Conservation (phyloP, 2,888 invertebrate genomes). For the Limnephilus rhombicus region DNA sequence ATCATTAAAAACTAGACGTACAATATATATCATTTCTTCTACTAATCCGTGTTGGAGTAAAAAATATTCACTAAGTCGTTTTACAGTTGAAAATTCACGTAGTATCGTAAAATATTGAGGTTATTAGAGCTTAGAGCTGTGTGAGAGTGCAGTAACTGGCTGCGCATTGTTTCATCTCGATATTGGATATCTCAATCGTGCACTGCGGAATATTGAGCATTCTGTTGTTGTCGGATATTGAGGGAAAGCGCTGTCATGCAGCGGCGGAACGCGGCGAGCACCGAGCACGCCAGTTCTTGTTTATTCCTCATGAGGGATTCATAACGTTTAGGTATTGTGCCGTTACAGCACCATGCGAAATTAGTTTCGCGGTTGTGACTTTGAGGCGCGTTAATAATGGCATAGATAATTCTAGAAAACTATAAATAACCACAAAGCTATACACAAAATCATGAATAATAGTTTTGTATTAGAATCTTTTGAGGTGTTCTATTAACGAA, state of each 20-base stretch:
- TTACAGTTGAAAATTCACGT: neutral
- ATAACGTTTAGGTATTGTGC: conserved; percentile 1
- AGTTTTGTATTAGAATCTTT: no score
- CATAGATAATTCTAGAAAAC: neutral
- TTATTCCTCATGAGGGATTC: conserved; percentile 1
- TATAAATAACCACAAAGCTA: neutral
- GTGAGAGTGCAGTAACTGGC: neutral
- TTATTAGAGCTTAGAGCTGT: conserved; percentile 8
- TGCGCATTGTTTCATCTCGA: conserved; percentile 17
- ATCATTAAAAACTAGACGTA: neutral
- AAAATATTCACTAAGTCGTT: neutral
- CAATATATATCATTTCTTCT: neutral
- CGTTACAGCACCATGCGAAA: neutral
- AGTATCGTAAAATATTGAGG: neutral
- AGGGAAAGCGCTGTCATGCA: neutral
- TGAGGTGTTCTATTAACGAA: no score
- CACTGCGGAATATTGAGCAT: conserved; percentile 30
- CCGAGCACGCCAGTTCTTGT: neutral
- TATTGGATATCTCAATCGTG: conserved; percentile 30
- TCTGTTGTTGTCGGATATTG: neutral
- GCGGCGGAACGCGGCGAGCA: neutral
- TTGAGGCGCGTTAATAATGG: neutral
- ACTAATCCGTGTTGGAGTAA: neutral
- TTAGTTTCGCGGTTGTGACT: neutral
- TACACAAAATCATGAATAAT: neutral